phyloP scores from a whole-genome alignment of 1,140 invertebrate species.

The Caenorhabditis briggsae region DNA sequence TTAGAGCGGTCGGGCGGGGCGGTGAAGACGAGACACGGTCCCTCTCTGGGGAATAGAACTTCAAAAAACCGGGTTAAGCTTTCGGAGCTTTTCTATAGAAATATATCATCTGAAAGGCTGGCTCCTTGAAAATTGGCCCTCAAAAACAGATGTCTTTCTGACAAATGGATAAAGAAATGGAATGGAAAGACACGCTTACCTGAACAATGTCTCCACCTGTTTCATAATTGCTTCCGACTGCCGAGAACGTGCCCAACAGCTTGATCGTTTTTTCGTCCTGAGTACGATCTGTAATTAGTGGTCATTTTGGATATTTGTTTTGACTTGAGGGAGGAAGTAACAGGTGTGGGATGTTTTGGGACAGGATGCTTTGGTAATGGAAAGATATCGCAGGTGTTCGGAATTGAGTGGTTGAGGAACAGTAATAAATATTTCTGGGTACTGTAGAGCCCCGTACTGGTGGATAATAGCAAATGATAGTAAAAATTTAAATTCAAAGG shows the following conservation, averaged over 20 bases:
- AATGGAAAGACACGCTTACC: slow-evolving; percentile 11
- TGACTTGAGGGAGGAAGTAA: not conserved
- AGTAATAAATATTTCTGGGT: too few species aligned
- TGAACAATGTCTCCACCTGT: slow-evolving; percentile 59
- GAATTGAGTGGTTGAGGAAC: too few species aligned
- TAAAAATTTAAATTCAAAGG: too few species aligned
- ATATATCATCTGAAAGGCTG: slow-evolving; percentile 38
- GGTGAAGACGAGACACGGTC: not conserved
- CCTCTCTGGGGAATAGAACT: not conserved
- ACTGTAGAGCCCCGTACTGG: too few species aligned
- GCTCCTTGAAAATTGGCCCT: not conserved
- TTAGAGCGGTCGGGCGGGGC: not conserved
- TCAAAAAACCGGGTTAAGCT: slow-evolving; percentile 38
- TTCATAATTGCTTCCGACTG: slow-evolving; percentile 61
- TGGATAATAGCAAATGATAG: too few species aligned
- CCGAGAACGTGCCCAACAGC: slow-evolving; percentile 55
- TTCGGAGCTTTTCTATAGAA: not conserved
- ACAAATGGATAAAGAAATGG: not conserved
- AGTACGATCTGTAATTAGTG: slow-evolving; percentile 41
- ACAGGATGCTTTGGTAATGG: too few species aligned
- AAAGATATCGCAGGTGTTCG: too few species aligned
- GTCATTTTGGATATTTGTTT: too few species aligned
- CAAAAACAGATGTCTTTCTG: slow-evolving; percentile 24
- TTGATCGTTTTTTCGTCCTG: slow-evolving; percentile 27
- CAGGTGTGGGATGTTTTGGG: not conserved